Conservation (phyloP, 2,888 invertebrate genomes). For the Phaedon cochleariae region DNA sequence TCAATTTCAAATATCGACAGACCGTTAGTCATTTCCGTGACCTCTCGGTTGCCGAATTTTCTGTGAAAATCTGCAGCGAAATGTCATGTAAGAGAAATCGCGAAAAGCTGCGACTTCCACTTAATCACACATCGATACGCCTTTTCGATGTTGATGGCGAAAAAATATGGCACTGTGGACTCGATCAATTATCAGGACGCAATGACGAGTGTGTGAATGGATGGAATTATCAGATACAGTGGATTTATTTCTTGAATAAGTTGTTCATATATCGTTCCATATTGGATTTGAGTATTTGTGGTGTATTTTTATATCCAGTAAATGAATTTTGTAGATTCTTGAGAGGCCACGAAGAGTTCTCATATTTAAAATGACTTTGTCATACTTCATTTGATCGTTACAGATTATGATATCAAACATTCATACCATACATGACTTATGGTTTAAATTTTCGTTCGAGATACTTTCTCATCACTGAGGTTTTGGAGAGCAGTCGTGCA, state of each 20-base stretch:
- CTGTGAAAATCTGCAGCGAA: constrained; percentile 9
- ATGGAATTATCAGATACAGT: background rate
- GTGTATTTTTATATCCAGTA: too few relatives aligned
- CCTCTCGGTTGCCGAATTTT: background rate
- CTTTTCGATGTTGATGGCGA: constrained; percentile 19
- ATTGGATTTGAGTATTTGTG: too few relatives aligned
- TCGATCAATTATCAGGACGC: background rate
- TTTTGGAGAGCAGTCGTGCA: too few relatives aligned
- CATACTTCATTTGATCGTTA: too few relatives aligned
- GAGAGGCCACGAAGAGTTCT: too few relatives aligned
- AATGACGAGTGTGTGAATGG: background rate
- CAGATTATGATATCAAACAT: too few relatives aligned
- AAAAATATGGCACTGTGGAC: constrained; percentile 9
- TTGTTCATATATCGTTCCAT: too few relatives aligned
- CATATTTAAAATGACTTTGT: too few relatives aligned
- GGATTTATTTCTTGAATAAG: background rate
- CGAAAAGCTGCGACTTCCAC: constrained; percentile 7
- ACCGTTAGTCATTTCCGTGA: constrained; percentile 5
- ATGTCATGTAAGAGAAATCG: constrained; percentile 7
- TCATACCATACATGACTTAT: too few relatives aligned
- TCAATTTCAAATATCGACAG: constrained; percentile 9
- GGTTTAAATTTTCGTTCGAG: too few relatives aligned
- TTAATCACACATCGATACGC: constrained; percentile 27
- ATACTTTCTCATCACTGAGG: too few relatives aligned
- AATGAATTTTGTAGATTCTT: too few relatives aligned